Percentiles rank a stretch among this genome's conserved stretches.
Conservation (phyloP, 2,797 vertebrate genomes). For the Sphenopsis melanotis region DNA sequence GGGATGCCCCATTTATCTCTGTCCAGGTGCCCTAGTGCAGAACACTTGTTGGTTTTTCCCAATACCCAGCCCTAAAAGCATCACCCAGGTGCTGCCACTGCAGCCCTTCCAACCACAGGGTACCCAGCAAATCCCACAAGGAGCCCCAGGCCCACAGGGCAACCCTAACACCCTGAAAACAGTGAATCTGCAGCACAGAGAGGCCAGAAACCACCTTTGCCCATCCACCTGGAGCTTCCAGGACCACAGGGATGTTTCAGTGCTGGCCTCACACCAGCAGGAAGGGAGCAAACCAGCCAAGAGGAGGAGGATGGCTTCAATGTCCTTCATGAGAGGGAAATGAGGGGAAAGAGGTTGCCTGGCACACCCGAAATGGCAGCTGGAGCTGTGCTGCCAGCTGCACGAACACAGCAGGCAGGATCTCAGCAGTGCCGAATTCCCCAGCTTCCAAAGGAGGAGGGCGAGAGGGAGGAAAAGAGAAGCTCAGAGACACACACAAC, state of each 20-base stretch:
- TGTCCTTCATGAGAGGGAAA: neutral
- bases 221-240: neutral
- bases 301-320: neutral
- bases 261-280: fast-evolving
- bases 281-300: neutral
- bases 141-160: neutral
- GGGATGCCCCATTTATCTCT: neutral
- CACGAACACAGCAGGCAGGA: neutral
- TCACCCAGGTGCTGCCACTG: neutral
- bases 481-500: conserved; percentile 41
- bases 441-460: neutral
- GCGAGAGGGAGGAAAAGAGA: neutral
- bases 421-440: neutral
- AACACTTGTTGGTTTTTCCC: neutral
- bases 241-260: neutral
- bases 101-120: no score
- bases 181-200: neutral
- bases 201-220: neutral
- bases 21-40: neutral
- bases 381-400: neutral
- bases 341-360: neutral
- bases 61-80: neutral
- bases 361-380: neutral
- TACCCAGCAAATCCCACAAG: neutral
- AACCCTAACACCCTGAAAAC: neutral